Base-by-base conservation (phyloP, 2,888 invertebrate species). In the Drosophila mercatorum region DNA sequence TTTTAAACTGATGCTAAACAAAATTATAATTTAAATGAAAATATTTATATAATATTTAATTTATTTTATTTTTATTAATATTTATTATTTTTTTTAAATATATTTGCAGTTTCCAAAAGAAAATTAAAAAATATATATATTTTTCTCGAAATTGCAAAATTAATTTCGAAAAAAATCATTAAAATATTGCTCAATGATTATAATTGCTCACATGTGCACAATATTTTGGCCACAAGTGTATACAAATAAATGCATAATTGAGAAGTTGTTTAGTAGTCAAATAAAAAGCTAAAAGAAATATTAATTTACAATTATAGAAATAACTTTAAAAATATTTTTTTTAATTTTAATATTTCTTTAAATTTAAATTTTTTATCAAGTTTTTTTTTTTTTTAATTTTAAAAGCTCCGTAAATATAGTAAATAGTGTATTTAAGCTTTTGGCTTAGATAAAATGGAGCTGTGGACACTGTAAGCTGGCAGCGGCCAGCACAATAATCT, bases 401-500 rank as follows among this genome's bases (percentile, higher is more conserved):
- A 22, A 22, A 22, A 22, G 22, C 22, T 22, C 2, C 22, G 1
- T 22, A 22, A 22, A 22, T 22, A 22, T 1, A 22, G 22, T 22
- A 22, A 22, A 22, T 1, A 22, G 1, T 22, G 22, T 28, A 28
- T 5, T 5, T 28, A 4, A 2, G 34, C 34, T 36, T 44, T 44
- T 7, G 22, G 1, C 0, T 14, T 1, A 3, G 34, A 41, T 26
- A 31, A 68, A 60, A 75, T 59, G 8, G 5, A 5, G 0, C 10
- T 64, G 2, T 17, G 12, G 38, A 11, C 77, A 77, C 78, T 68
- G 81, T 77, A 40, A 31, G 8, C 41, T 28, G 26, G 17, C 46
- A 14, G 8, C 43, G 40, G 51, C 28, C 66, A 14, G 34, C 28
- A 28, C 31, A 53, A 49, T 78, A 72, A 80, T 67, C 85, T 81